Percentiles rank a stretch among this genome's conserved stretches.
phyloP scores from a whole-genome alignment of 2,113 vertebrate species.

The Podarcis raffonei region DNA sequence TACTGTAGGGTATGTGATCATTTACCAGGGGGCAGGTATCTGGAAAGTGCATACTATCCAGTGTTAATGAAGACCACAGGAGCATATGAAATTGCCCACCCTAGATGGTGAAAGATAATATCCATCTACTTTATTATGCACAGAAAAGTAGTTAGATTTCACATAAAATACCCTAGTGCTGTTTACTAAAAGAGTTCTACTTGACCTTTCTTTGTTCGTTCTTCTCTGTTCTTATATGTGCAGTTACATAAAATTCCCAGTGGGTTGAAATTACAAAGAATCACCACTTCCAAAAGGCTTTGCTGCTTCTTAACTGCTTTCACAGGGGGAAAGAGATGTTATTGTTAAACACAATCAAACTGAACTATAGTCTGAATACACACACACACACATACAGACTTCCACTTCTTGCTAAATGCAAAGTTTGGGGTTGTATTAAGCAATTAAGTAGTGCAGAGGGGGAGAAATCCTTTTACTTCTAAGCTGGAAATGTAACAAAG shows the following conservation, averaged over 20 bases:
- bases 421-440: constrained; percentile 27
- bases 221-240: not conserved
- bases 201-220: constrained; percentile 2
- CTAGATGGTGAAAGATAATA: not conserved
- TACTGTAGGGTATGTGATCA: not conserved
- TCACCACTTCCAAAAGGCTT: not conserved
- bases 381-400: not conserved
- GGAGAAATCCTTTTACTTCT: not conserved
- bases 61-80: not conserved
- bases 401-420: not conserved
- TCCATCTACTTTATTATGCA: not conserved
- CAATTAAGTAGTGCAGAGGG: not conserved
- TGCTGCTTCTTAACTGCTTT: constrained; percentile 1
- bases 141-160: not conserved
- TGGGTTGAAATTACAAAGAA: constrained; percentile 3
- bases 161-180: not conserved
- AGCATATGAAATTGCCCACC: not conserved
- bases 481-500: not conserved
- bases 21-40: not conserved
- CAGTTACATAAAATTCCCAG: constrained; percentile 4
- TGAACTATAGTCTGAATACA: not conserved
- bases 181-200: not conserved
- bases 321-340: not conserved
- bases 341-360: constrained; percentile 27
- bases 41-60: not conserved